These are phyloP conservation scores for Xenentodon cancila DNA, from an alignment of 2,797 vertebrate species.

Conservation along the genomic window DNA sequence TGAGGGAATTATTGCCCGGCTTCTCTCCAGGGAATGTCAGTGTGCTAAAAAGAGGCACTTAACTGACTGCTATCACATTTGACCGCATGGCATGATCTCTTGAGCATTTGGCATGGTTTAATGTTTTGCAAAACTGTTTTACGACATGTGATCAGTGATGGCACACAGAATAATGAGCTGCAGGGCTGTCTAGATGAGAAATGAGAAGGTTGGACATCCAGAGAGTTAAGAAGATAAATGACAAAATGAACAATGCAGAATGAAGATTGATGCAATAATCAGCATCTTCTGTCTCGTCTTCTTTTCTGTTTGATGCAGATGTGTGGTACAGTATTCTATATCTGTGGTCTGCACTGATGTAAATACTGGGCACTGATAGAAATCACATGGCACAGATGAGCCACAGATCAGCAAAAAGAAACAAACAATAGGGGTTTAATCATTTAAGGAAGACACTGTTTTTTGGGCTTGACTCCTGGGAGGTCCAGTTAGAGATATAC, in stretches of 20 bases:
- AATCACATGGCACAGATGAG: no score
- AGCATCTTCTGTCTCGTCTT: constrained; percentile 5
- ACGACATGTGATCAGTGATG: constrained; percentile 56
- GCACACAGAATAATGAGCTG: constrained; percentile 13
- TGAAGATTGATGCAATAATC: constrained; percentile 38
- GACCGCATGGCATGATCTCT: constrained; percentile 32
- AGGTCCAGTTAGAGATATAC: constrained; percentile 50
- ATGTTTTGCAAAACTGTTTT: constrained; percentile 51
- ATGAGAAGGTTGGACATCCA: constrained; percentile 4
- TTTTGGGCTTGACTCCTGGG: constrained; percentile 44
- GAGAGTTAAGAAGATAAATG: constrained; percentile 22
- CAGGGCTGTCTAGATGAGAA: no score
- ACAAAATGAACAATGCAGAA: constrained; percentile 33
- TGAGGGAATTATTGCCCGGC: constrained; percentile 72
- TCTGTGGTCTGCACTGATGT: background rate
- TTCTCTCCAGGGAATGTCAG: constrained; percentile 61
- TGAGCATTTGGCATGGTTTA: constrained; percentile 56
- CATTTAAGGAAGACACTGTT: background rate
- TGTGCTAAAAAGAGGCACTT: constrained; percentile 66
- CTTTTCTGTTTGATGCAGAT: constrained; percentile 2
- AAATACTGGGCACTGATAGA: background rate
- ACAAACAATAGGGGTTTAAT: background rate
- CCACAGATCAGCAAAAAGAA: background rate
- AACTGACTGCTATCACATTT: constrained; percentile 69
- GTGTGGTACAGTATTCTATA: background rate